These are phyloP conservation scores for Parazoanthus swiftii DNA, from an alignment of 92 coral and sea anemone genomes.

Conservation along the genomic window DNA sequence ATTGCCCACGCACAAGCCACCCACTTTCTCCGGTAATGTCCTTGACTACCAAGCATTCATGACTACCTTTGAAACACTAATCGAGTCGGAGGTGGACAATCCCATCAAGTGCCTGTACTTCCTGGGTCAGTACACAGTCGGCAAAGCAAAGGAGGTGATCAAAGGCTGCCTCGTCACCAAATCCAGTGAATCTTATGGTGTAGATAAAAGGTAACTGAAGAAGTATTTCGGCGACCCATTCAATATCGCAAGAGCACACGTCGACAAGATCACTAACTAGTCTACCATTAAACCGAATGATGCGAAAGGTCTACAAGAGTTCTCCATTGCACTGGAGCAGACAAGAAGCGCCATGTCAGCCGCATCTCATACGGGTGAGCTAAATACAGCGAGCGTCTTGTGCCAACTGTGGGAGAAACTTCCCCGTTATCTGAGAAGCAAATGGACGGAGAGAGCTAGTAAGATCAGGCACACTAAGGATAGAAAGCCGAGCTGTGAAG, in stretches of 20 bases:
- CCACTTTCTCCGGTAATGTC: no score
- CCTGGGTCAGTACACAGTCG: conserved; percentile 65
- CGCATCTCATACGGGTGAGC: conserved; percentile 56
- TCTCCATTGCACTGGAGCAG: conserved; percentile 55
- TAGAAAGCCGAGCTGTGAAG: conserved; percentile 54
- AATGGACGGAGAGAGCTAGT: conserved; percentile 58
- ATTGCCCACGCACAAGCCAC: no score
- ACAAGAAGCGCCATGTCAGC: conserved; percentile 59
- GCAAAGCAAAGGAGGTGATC: conserved; percentile 54
- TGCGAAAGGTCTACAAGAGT: conserved; percentile 58
- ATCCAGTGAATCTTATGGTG: conserved; percentile 47
- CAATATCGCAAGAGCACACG: conserved; percentile 63
- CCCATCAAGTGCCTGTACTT: conserved; percentile 58
- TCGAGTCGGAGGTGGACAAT: conserved; percentile 43
- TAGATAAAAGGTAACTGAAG: conserved; percentile 43
- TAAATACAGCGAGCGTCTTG: conserved; percentile 60
- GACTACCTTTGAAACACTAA: background rate
- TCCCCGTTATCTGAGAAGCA: conserved; percentile 55
- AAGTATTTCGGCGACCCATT: conserved; percentile 57
- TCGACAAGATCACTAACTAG: conserved; percentile 51
- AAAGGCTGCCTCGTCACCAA: conserved; percentile 50
- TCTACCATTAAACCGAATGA: conserved; percentile 58
- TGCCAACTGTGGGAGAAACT: conserved; percentile 60
- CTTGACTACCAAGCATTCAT: no score
- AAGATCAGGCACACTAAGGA: conserved; percentile 33